Evolutionary conservation across 2,797 vertebrate species (phyloP).

Genomic region (Notoglanidium macrostoma): DNA sequence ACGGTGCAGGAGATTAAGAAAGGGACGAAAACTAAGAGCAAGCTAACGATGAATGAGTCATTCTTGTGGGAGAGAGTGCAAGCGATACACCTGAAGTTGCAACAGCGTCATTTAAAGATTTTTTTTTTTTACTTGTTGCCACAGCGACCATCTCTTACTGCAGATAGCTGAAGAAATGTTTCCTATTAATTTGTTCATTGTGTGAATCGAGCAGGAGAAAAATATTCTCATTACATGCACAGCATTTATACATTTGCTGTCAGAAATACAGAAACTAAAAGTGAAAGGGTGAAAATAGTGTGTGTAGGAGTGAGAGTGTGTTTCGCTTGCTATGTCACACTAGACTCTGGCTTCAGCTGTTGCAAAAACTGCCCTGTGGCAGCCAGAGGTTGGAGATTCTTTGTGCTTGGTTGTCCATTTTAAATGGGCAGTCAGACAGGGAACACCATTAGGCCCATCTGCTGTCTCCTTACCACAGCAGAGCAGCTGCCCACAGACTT

Average conservation of each 20-base stretch:
- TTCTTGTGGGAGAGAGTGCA: slow-evolving; percentile 53
- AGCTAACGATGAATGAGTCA: slow-evolving; percentile 68
- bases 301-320: slow-evolving; percentile 38
- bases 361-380: slow-evolving; percentile 56
- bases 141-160: slow-evolving; percentile 71
- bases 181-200: slow-evolving; percentile 49
- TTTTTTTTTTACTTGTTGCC: slow-evolving; percentile 77
- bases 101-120: slow-evolving; percentile 77
- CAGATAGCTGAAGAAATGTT: slow-evolving; percentile 63
- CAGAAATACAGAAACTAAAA: slow-evolving; percentile 27
- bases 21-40: slow-evolving; percentile 19
- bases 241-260: slow-evolving; percentile 13
- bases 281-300: slow-evolving; percentile 32
- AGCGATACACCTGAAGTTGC: slow-evolving; percentile 72
- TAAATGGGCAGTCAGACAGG: slow-evolving; percentile 70
- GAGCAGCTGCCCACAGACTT: slow-evolving; percentile 15
- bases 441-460: slow-evolving; percentile 50
- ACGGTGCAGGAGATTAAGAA: not conserved
- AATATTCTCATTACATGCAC: slow-evolving; percentile 45
- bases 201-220: slow-evolving; percentile 50
- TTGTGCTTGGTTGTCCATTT: slow-evolving; percentile 73
- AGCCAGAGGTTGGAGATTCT: slow-evolving; percentile 66
- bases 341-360: slow-evolving; percentile 37
- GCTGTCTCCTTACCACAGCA: slow-evolving; percentile 25
- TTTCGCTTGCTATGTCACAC: slow-evolving; percentile 54